phyloP scores from a whole-genome alignment of 2,888 invertebrate genomes.

The Hirtodrosophila duncani region DNA sequence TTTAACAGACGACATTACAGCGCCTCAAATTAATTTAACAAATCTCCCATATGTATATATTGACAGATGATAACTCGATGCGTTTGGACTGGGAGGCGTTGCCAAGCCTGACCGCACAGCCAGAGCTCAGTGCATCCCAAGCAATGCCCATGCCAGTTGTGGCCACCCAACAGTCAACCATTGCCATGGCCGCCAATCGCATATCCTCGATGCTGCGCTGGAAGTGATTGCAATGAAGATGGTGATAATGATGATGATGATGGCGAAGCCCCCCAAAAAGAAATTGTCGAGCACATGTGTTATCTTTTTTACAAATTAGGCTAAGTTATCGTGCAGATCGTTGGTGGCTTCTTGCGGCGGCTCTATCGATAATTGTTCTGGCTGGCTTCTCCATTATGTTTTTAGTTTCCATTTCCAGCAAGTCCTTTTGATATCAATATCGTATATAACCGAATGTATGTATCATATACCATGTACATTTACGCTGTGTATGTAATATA shows the following conservation, averaged over 20 bases:
- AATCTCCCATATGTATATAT: too few relatives aligned
- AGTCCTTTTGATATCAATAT: too few relatives aligned
- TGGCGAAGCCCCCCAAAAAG: too few relatives aligned
- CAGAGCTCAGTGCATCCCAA: too few relatives aligned
- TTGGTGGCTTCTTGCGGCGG: too few relatives aligned
- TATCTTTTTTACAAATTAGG: constrained; percentile 51
- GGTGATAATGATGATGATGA: too few relatives aligned
- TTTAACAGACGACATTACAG: too few relatives aligned
- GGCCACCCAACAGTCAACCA: constrained; percentile 79
- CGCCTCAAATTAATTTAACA: too few relatives aligned
- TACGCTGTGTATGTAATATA: constrained; percentile 14
- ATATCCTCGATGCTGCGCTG: constrained; percentile 88
- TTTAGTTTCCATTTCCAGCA: constrained; percentile 20
- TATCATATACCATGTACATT: constrained; percentile 1
- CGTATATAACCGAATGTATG: constrained; percentile 3
- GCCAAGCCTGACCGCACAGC: constrained; percentile 68
- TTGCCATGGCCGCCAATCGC: constrained; percentile 87
- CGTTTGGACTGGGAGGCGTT: constrained; percentile 91
- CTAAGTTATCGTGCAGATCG: constrained; percentile 26
- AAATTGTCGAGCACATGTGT: constrained; percentile 40
- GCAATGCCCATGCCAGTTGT: constrained; percentile 62
- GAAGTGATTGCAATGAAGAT: too few relatives aligned
- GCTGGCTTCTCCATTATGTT: constrained; percentile 19
- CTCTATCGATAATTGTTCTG: too few relatives aligned
- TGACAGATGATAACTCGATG: constrained; percentile 81